Percentiles rank a stretch among this genome's conserved stretches.
Evolutionary conservation across 64 coral and sea anemone genomes (phyloP).

Genomic region (Dendrophyllia cribrosa): DNA sequence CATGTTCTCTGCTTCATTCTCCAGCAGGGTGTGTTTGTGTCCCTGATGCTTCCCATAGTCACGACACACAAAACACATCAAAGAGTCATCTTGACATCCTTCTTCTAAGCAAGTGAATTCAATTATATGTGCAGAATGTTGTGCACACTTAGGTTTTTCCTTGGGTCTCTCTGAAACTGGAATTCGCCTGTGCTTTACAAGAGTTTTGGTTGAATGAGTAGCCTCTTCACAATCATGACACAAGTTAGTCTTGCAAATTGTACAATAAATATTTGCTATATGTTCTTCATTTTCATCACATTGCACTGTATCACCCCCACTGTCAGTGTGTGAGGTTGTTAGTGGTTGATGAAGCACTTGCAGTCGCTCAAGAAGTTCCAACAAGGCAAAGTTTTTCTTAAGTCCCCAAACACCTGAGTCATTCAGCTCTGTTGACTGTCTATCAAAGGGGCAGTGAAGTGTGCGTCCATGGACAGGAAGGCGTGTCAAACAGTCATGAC

Average conservation of each 20-base stretch:
- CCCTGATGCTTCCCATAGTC: conserved; percentile 98
- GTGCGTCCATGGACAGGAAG: conserved; percentile 81
- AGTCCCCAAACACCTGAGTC: conserved; percentile 97
- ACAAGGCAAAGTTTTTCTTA: conserved; percentile 96
- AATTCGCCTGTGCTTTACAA: conserved; percentile 91
- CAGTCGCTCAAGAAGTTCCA: conserved; percentile 86
- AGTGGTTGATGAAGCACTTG: conserved; percentile 76
- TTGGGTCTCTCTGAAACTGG: conserved; percentile 94
- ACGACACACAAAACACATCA: conserved; percentile 98
- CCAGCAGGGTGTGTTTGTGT: conserved; percentile 93
- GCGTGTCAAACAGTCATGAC: conserved; percentile 91
- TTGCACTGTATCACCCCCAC: conserved; percentile 67
- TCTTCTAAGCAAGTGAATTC: conserved; percentile 98
- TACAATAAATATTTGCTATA: conserved; percentile 81
- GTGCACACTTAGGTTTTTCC: conserved; percentile 89
- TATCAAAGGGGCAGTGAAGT: conserved; percentile 92
- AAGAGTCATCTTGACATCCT: conserved; percentile 80
- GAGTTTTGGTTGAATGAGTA: conserved; percentile 95
- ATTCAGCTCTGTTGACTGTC: conserved; percentile 89
- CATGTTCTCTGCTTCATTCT: conserved; percentile 93
- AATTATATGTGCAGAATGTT: conserved; percentile 92
- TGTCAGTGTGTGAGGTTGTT: conserved; percentile 61
- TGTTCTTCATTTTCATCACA: conserved; percentile 99
- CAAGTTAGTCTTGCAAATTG: conserved; percentile 86
- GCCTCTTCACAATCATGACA: conserved; percentile 82